Conservation (phyloP, 2,888 invertebrate genomes). For the Hemicrepidius hirtus region DNA sequence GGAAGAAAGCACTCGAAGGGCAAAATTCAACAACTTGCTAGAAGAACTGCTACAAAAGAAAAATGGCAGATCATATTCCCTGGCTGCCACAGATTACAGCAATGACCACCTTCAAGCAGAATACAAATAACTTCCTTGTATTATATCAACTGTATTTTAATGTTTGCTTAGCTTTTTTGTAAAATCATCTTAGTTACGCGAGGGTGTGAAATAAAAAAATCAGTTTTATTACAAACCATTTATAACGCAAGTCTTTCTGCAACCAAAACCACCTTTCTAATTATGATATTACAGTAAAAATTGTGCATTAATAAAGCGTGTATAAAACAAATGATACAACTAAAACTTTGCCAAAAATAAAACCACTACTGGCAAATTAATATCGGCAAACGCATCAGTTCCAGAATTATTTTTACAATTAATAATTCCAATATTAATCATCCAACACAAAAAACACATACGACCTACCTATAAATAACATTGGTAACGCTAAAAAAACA, state of each 20-base stretch:
- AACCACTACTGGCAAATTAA: not conserved
- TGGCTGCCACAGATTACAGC: not conserved
- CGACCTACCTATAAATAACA: not conserved
- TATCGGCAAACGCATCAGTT: not conserved
- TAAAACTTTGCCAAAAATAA: not conserved
- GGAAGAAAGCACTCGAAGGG: constrained; percentile 11
- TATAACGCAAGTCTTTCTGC: not conserved
- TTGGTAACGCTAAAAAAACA: not conserved
- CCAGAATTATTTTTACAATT: constrained; percentile 2
- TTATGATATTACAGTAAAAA: no score
- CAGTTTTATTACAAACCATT: not conserved
- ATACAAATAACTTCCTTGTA: no score
- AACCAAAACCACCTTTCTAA: no score
- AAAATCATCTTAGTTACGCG: no score
- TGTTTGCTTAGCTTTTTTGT: no score
- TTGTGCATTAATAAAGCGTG: no score
- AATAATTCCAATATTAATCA: constrained; percentile 10
- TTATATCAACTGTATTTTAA: no score
- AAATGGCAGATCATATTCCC: not conserved
- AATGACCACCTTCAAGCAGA: no score
- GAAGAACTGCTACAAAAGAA: constrained; percentile 29
- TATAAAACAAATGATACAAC: no score
- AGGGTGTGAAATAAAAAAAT: no score
- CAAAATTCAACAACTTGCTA: constrained; percentile 31
- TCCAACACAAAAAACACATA: constrained; percentile 1